Evolutionary conservation across 2,113 vertebrate genomes (phyloP).

Genomic region (Megatriorchis doriae): DNA sequence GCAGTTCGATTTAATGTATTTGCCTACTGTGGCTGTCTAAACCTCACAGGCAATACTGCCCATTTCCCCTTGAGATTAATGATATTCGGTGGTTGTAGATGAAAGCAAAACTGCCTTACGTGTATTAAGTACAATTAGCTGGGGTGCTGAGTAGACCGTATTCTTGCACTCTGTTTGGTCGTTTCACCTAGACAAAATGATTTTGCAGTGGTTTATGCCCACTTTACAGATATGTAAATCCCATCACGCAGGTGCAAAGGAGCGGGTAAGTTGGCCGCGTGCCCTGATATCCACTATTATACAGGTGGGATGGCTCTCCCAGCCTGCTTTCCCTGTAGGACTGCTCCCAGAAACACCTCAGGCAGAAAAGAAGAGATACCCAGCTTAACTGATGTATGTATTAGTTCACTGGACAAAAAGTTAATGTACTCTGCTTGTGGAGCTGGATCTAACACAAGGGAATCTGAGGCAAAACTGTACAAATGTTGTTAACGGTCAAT

Average conservation of each 20-base stretch:
- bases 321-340: not conserved
- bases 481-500: not conserved
- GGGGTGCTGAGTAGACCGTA: rapidly evolving
- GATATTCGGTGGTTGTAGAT: not conserved
- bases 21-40: not conserved
- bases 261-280: not conserved
- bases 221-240: not conserved
- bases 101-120: not conserved
- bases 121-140: not conserved
- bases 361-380: not conserved
- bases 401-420: not conserved
- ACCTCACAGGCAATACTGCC: not conserved
- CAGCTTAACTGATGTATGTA: not conserved
- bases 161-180: not conserved
- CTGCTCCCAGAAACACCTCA: not conserved
- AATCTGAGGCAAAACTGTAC: not conserved
- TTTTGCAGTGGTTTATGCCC: not conserved
- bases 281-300: not conserved
- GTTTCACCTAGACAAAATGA: not conserved
- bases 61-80: not conserved
- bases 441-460: not conserved
- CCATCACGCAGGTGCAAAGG: not conserved
- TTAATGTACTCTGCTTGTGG: not conserved
- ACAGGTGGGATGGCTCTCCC: not conserved
- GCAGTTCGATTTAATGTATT: not conserved